These are phyloP conservation scores for Bucorvus abyssinicus DNA, from an alignment of 2,797 vertebrate genomes.

Conservation along the genomic window DNA sequence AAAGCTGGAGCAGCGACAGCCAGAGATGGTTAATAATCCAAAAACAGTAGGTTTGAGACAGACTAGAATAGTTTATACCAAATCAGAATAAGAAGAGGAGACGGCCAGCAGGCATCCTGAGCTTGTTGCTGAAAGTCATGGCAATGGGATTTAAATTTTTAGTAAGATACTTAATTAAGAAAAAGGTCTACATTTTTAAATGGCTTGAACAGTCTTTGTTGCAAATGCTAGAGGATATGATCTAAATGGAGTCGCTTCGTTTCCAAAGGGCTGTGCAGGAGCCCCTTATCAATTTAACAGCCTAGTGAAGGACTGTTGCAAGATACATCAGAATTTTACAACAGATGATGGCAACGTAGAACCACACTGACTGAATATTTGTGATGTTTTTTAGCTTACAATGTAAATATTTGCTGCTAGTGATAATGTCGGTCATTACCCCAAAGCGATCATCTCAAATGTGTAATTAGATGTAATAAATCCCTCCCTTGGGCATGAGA, in stretches of 20 bases:
- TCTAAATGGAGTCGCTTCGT: not conserved
- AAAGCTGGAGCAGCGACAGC: not conserved
- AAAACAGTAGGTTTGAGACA: not conserved
- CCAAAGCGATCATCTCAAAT: slow-evolving; percentile 12
- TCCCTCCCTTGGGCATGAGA: not conserved
- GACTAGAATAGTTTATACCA: not conserved
- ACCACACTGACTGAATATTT: not conserved
- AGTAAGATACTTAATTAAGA: not conserved
- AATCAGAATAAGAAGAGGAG: not conserved
- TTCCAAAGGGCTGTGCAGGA: not conserved
- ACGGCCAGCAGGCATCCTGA: not conserved
- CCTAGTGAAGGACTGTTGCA: not conserved
- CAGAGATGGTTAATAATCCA: not conserved
- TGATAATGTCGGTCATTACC: slow-evolving; percentile 7
- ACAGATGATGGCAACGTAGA: not conserved
- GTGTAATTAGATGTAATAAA: slow-evolving; percentile 45
- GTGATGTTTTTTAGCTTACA: not conserved
- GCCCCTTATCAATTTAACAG: not conserved
- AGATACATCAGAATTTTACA: not conserved
- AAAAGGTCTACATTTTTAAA: not conserved
- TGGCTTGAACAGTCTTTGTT: not conserved
- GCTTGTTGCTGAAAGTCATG: not conserved
- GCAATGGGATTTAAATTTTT: not conserved
- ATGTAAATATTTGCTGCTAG: slow-evolving; percentile 22
- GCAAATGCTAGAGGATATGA: not conserved